phyloP scores from a whole-genome alignment of 2,113 vertebrate species.

The Embiotoca jacksoni region DNA sequence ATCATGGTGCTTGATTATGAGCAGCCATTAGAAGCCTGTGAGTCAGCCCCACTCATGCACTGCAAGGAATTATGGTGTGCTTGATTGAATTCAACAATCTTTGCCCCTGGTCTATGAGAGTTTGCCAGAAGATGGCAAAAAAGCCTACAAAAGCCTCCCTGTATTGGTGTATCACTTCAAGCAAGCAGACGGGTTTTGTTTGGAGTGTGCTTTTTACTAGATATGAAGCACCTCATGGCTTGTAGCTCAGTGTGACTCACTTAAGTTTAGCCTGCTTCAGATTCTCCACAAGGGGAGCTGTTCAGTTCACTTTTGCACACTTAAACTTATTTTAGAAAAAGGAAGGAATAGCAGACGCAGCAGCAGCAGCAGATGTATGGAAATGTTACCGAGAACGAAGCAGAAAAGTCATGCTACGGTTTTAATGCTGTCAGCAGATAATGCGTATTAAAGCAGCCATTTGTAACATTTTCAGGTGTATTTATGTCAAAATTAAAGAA shows the following conservation, averaged over 20 bases:
- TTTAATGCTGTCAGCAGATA: no score
- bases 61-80: conserved; percentile 73
- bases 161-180: conserved; percentile 54
- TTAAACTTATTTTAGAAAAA: neutral
- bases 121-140: conserved; percentile 56
- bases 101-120: conserved; percentile 56
- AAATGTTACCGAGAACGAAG: no score
- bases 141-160: conserved; percentile 24
- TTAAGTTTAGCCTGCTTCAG: conserved; percentile 1
- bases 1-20: conserved; percentile 83
- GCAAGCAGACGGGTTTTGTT: conserved; percentile 47
- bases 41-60: conserved; percentile 75
- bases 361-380: neutral
- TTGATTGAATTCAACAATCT: conserved; percentile 75
- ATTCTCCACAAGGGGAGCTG: conserved; percentile 22
- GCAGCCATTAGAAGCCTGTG: conserved; percentile 78
- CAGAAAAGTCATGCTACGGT: no score
- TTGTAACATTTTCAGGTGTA: no score
- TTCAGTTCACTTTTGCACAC: neutral
- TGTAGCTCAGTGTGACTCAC: neutral
- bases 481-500: no score
- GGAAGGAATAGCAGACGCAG: no score
- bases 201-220: conserved; percentile 36
- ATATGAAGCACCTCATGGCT: conserved; percentile 4
- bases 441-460: no score